Percentiles rank a stretch among this genome's conserved stretches.
These are phyloP conservation scores for Ips typographus DNA, from an alignment of 1,140 invertebrate species.

Conservation along the genomic window DNA sequence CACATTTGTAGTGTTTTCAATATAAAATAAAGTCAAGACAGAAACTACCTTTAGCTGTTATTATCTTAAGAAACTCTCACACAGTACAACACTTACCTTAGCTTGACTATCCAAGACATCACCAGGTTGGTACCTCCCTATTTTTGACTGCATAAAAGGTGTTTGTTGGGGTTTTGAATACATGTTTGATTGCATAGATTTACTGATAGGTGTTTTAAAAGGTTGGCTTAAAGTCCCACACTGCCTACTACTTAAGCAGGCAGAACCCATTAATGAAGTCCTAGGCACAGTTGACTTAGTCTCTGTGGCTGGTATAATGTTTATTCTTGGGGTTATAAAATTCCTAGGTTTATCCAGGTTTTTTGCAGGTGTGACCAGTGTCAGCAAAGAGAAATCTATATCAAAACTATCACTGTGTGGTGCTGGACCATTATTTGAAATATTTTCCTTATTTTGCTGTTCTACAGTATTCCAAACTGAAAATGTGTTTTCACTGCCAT, in stretches of 20 bases:
- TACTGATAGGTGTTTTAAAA: conserved; percentile 29
- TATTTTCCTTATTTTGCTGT: conserved; percentile 9
- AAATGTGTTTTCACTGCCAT: not conserved
- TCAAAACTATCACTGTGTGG: conserved; percentile 29
- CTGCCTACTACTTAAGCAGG: not conserved
- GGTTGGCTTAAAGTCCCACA: conserved; percentile 2
- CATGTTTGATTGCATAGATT: not conserved
- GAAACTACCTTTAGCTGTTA: too few relatives aligned
- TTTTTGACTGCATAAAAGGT: too few relatives aligned
- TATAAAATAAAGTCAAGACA: too few relatives aligned
- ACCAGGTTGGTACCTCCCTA: too few relatives aligned
- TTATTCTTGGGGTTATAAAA: conserved; percentile 33
- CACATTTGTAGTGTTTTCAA: too few relatives aligned
- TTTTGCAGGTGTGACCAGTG: conserved; percentile 30
- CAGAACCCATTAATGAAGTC: conserved; percentile 3
- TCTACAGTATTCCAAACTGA: not conserved
- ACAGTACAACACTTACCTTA: too few relatives aligned
- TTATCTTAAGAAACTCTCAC: too few relatives aligned
- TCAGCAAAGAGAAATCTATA: conserved; percentile 34
- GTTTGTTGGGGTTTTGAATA: too few relatives aligned
- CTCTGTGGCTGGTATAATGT: conserved; percentile 25
- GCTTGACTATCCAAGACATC: too few relatives aligned
- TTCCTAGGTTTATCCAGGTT: conserved; percentile 12
- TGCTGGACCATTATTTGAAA: conserved; percentile 7
- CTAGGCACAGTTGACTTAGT: conserved; percentile 9